Evolutionary conservation across 1,140 invertebrate genomes (phyloP), one percentile per base, ranked within the genome.

Genomic region (Schlechtendalia chinensis): DNA sequence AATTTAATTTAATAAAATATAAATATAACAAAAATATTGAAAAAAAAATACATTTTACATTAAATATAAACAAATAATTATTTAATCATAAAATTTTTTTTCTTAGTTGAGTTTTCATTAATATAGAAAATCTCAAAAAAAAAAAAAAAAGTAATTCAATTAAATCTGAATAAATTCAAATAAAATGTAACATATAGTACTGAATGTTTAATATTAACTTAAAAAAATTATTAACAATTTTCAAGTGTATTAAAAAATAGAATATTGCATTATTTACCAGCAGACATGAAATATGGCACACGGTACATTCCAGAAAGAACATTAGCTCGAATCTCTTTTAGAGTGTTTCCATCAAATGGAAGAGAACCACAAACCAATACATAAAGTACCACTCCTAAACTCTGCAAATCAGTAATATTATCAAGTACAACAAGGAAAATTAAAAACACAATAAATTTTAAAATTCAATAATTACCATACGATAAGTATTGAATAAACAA

Each of bases 261-360:
- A 12, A 39, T 67, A 14, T 14, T 54, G 14, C 17, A 45, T 29
- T 56, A 87, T 87, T 86, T 86, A 94, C 93, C 93, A 88, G 92
- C 93, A 86, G 93, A 94, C 94, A 96, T 96, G 87, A 96, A 96
- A 88, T 93, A 96, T 67, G 95, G 95, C 87, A 96, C 94, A 84
- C 94, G 90, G 88, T 96, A 96, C 86, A 93, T 91, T 81, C 94
- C 94, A 81, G 92, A 92, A 71, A 95, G 89, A 82, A 96, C 94
- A 50, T 93, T 89, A 85, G 93, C 92, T 82, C 93, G 88, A 81
- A 96, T 86, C 67, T 90, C 91, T 84, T 94, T 93, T 84, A 96
- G 89, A 63, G 93, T 96, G 83, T 92, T 91, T 82, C 94, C 94
- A 87, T 96, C 94, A 85, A 96, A 97, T 63, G 94, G 95, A 83